Evolutionary conservation across 2,113 vertebrate species (phyloP).

Genomic region (Oryzias woworae): DNA sequence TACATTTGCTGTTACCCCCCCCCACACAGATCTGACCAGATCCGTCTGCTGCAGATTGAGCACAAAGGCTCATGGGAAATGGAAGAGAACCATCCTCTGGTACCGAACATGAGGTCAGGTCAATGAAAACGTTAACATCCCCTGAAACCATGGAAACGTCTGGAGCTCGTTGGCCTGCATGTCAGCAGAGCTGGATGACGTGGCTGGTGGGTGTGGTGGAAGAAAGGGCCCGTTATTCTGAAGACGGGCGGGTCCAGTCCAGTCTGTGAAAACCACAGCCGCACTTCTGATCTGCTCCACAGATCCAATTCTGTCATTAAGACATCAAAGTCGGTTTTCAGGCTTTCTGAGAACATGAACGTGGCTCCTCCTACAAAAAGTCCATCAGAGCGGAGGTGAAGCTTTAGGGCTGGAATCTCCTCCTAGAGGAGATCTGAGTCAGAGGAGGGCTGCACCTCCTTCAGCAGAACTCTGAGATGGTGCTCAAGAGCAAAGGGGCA

Average conservation of each 20-base stretch:
- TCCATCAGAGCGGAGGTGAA: constrained; percentile 19
- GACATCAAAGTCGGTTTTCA: too few species aligned
- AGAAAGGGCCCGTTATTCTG: constrained; percentile 61
- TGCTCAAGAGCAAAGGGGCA: too few species aligned
- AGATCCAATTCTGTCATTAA: too few species aligned
- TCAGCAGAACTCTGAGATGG: background rate
- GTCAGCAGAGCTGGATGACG: constrained; percentile 42
- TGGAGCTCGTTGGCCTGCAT: constrained; percentile 60
- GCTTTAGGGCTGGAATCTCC: constrained; percentile 3
- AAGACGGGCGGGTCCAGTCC: constrained; percentile 50
- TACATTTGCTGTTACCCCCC: too few species aligned
- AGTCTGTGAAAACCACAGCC: constrained; percentile 52
- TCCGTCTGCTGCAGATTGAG: too few species aligned
- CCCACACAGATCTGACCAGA: too few species aligned
- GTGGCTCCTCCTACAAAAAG: background rate
- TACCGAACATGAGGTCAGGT: constrained; percentile 3
- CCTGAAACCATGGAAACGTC: constrained; percentile 57
- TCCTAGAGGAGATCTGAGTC: constrained; percentile 31
- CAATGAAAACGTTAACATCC: constrained; percentile 18
- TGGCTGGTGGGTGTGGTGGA: constrained; percentile 52
- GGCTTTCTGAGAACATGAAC: too few species aligned
- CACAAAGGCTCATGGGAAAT: too few species aligned
- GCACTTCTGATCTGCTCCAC: constrained; percentile 1
- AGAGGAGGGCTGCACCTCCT: constrained; percentile 34
- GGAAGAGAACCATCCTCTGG: too few species aligned